Evolutionary conservation across 2,797 vertebrate species (phyloP).

Genomic region (Synaphobranchus kaupii): DNA sequence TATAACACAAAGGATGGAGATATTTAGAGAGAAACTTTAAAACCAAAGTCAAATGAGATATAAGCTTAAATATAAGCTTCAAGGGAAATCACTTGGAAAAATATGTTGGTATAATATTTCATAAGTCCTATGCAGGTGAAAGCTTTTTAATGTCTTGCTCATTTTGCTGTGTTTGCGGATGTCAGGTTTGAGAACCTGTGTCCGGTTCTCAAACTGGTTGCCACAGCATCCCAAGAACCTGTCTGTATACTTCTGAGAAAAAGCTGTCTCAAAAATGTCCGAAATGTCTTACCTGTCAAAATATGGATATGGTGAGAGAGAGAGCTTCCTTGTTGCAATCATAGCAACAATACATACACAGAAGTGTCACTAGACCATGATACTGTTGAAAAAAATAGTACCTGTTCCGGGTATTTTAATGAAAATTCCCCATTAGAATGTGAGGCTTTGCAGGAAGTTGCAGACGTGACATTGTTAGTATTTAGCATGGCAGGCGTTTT

Average conservation of each 20-base stretch:
- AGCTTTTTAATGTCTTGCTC: not conserved
- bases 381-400: not conserved
- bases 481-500: conserved; percentile 36
- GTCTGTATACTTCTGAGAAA: not conserved
- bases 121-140: not conserved
- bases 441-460: conserved; percentile 21
- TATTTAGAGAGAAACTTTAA: too few relatives aligned
- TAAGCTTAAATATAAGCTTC: too few relatives aligned
- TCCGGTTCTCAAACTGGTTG: not conserved
- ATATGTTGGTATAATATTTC: not conserved
- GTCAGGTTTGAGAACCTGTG: too few relatives aligned
- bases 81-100: not conserved
- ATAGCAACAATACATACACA: not conserved
- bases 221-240: not conserved
- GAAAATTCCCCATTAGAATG: not conserved
- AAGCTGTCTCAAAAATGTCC: not conserved
- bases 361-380: not conserved
- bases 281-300: not conserved
- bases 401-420: not conserved
- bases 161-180: not conserved
- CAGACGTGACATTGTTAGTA: conserved; percentile 40
- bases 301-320: not conserved
- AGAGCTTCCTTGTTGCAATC: not conserved
- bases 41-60: too few relatives aligned
- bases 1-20: too few relatives aligned